A percentile compares a stretch with the other conserved stretches of the same genome.
These are phyloP conservation scores for Thera britannica DNA, from an alignment of 2,888 invertebrate species.

Conservation along the genomic window DNA sequence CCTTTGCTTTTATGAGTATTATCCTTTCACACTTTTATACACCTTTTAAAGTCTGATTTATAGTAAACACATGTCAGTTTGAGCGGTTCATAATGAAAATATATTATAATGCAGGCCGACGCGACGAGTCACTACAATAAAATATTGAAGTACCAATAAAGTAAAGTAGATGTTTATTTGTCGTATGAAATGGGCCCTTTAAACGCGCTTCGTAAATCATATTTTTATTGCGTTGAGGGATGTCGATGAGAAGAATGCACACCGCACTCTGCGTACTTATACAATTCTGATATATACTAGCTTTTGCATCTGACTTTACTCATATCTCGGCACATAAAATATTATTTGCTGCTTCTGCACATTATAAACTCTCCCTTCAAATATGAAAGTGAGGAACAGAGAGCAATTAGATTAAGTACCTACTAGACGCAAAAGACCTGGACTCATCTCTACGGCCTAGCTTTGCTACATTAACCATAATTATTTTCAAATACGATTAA, in stretches of 20 bases:
- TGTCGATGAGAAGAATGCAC: conserved; percentile 13
- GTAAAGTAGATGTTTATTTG: conserved; percentile 45
- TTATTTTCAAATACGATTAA: too few relatives aligned
- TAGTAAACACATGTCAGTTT: conserved; percentile 37
- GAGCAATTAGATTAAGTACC: too few relatives aligned
- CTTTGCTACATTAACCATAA: too few relatives aligned
- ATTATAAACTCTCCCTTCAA: too few relatives aligned
- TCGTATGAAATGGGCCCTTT: conserved; percentile 37
- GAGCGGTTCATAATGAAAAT: conserved; percentile 30
- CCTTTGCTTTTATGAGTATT: conserved; percentile 16
- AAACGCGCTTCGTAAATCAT: conserved; percentile 40
- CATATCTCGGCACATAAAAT: not conserved
- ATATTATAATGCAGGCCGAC: conserved; percentile 35
- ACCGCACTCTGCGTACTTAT: conserved; percentile 5
- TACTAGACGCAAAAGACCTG: too few relatives aligned
- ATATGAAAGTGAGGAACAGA: too few relatives aligned
- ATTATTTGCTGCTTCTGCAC: too few relatives aligned
- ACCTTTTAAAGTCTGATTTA: conserved; percentile 34
- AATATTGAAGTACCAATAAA: conserved; percentile 44
- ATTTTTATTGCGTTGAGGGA: conserved; percentile 39
- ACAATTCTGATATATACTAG: not conserved
- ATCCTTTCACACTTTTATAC: conserved; percentile 24
- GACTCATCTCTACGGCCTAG: too few relatives aligned
- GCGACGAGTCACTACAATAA: conserved; percentile 39
- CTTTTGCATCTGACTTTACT: not conserved